Evolutionary conservation across 92 coral and sea anemone species (phyloP).

Genomic region (Epizoanthus stellaris): DNA sequence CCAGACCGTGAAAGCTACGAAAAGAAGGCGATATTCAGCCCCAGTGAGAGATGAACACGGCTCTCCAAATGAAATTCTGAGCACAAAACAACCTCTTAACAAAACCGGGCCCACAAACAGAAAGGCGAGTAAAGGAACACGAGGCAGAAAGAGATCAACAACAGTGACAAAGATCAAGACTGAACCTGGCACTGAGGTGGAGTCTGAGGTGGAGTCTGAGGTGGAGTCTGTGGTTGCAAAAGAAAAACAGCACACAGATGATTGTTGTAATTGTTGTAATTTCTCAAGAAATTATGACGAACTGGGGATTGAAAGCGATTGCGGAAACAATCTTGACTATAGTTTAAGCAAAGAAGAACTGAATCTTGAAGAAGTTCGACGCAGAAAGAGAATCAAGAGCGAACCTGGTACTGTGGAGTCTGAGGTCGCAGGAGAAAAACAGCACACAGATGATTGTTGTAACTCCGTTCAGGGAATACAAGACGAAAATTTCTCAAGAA

Average conservation of each 20-base stretch:
- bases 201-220: too few relatives aligned
- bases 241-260: not conserved
- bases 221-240: not conserved
- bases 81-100: not conserved
- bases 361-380: conserved; percentile 13
- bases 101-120: not conserved
- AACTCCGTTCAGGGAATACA: not conserved
- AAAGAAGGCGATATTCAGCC: not conserved
- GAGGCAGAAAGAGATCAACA: not conserved
- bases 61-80: not conserved
- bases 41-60: not conserved
- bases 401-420: not conserved
- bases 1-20: not conserved
- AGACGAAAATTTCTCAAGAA: not conserved
- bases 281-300: not conserved
- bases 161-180: not conserved
- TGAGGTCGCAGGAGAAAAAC: not conserved
- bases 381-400: not conserved
- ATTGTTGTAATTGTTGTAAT: not conserved
- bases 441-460: not conserved
- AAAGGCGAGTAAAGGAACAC: not conserved
- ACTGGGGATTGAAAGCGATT: not conserved
- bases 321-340: not conserved
- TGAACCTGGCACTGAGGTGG: not conserved
- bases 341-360: not conserved